Conservation (phyloP, 2,113 vertebrate genomes). For the Thunnus maccoyii region DNA sequence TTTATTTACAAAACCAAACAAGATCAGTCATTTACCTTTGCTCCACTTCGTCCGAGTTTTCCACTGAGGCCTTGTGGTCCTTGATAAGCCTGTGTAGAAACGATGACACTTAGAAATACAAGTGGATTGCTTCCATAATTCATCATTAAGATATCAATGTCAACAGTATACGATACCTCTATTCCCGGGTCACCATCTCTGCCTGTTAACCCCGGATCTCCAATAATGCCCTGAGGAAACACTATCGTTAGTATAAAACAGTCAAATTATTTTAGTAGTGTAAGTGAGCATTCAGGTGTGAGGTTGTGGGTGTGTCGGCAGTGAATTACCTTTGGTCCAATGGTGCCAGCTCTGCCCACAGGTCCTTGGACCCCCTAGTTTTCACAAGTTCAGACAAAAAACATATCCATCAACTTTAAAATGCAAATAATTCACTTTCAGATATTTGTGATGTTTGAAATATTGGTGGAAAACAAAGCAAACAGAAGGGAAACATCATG, state of each 20-base stretch:
- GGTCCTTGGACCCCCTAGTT: conserved; percentile 81
- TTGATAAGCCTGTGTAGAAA: conserved; percentile 84
- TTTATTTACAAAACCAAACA: conserved; percentile 21
- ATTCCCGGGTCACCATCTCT: conserved; percentile 86
- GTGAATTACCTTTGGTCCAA: conserved; percentile 80
- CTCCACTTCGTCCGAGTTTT: conserved; percentile 73
- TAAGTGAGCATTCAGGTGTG: not conserved
- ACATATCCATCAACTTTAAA: not conserved
- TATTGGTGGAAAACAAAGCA: not conserved
- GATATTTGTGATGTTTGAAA: not conserved
- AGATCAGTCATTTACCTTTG: conserved; percentile 71
- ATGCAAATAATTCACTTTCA: not conserved
- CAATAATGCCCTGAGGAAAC: conserved; percentile 83
- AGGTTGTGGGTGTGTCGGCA: not conserved
- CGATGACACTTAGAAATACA: not conserved
- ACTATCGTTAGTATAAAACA: conserved; percentile 11
- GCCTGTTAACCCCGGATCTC: conserved; percentile 84
- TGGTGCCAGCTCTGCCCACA: conserved; percentile 75
- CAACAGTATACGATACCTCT: conserved; percentile 77
- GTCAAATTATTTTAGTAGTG: not conserved
- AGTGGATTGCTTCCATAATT: not conserved
- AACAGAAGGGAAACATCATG: not conserved
- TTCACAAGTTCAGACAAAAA: conserved; percentile 36
- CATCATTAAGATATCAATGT: not conserved
- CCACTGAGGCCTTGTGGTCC: conserved; percentile 84